Conservation (phyloP, 2,113 vertebrate genomes). For the Anguilla japonica region DNA sequence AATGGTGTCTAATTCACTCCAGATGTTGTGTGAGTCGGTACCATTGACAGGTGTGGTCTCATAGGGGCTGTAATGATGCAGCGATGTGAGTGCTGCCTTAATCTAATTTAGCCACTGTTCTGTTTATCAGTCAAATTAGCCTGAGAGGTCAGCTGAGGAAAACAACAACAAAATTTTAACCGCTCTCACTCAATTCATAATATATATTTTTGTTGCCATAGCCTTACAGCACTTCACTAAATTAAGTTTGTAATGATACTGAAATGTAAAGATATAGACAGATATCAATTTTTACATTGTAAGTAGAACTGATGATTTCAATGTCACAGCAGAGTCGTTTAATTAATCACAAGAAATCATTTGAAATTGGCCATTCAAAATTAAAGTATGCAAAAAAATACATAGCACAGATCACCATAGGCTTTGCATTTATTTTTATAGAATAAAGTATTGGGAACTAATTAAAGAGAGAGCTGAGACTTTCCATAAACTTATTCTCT, state of each 20-base stretch:
- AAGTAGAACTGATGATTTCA: too few species aligned
- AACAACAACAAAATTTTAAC: background rate
- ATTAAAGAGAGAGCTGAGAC: too few species aligned
- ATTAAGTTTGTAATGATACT: too few species aligned
- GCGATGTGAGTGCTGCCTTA: background rate
- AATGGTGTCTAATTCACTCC: conserved; percentile 45
- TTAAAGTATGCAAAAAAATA: too few species aligned
- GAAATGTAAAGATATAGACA: too few species aligned
- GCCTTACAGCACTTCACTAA: background rate
- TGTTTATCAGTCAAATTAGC: background rate
- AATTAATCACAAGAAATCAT: too few species aligned
- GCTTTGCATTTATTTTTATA: too few species aligned
- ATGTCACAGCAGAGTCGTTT: too few species aligned
- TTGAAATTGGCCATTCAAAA: too few species aligned
- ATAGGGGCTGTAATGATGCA: background rate
- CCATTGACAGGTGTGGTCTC: conserved; percentile 37
- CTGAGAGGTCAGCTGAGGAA: conserved; percentile 18
- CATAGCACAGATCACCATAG: too few species aligned
- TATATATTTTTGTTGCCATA: background rate
- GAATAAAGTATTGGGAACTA: too few species aligned
- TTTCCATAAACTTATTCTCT: conserved; percentile 8
- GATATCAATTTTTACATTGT: too few species aligned
- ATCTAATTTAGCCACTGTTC: background rate
- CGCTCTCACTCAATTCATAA: background rate
- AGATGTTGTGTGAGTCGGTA: conserved; percentile 46